Evolutionary conservation across 2,113 vertebrate species (phyloP), one percentile per base, ranked within the genome.

Genomic region (Edolisoma coerulescens): DNA sequence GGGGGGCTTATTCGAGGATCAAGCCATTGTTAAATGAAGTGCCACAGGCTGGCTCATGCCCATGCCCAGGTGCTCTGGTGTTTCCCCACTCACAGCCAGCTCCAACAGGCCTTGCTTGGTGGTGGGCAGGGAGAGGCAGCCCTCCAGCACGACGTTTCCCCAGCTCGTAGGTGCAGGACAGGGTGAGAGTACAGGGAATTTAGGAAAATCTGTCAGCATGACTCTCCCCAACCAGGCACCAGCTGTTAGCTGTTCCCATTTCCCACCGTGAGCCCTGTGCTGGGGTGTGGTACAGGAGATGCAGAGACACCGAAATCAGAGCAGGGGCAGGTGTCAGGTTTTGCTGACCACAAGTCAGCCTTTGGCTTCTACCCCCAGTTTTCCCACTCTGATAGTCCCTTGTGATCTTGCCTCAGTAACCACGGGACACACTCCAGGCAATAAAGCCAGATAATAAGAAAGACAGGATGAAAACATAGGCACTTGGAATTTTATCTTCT

Each of bases 1-100:
- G 95, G 41, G 57, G 75, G 69, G 81, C 90, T 96, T 95, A 95
- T 93, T 73, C 75, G 67, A 76, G 90, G 95, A 95, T 97, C 94
- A 97, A 90, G 87, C 93, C 84, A 90, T 95, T 92, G 91, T 97
- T 90, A 94, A 95, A 73, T 80, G 69, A 95, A 95, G 96, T 92
- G 95, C 87, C 74, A 84, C 8, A 8, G 0, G 3, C 77, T 97
- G 96, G 95, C 89, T 95, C 45, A 30, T 1, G 3, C 42, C 75
- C 39, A 39, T 63, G 61, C 30, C 68, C 0, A 0, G 53, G 47
- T 28, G 5, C 21, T 49, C 27, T 49, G 67, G 74, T 76, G 87
- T 63, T 91, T 92, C 82, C 91, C 50, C 16, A 16, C 44, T 47
- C 74, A 69, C 57, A 94, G 82, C 22, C 82, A 96, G 68, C 54